Conservation (phyloP, 2,113 vertebrate genomes). For the Meleagris gallopavo region DNA sequence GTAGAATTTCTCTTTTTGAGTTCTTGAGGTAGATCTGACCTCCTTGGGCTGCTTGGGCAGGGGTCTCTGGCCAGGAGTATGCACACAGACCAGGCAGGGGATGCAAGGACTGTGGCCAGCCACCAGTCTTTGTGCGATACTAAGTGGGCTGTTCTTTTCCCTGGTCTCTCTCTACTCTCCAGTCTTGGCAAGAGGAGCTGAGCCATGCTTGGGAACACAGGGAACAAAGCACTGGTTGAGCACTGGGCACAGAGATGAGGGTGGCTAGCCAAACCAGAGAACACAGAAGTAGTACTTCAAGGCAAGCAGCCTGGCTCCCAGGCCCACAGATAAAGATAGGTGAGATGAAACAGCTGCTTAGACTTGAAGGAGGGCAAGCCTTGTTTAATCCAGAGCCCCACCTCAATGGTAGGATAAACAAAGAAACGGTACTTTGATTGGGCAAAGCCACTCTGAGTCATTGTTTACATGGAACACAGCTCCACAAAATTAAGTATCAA, state of each 20-base stretch:
- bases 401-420: constrained; percentile 1
- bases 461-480: background rate
- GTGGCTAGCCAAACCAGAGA: background rate
- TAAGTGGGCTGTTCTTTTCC: background rate
- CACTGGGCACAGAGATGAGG: fast-evolving
- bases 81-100: background rate
- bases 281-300: constrained; percentile 45
- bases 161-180: background rate
- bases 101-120: background rate
- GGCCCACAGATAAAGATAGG: background rate
- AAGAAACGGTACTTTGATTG: background rate
- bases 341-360: background rate
- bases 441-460: background rate
- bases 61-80: background rate
- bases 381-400: background rate
- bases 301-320: background rate
- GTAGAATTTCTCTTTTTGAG: background rate
- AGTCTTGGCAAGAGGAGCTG: constrained; percentile 29
- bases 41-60: background rate
- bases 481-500: constrained; percentile 8
- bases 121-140: constrained; percentile 15
- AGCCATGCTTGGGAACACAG: background rate
- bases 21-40: background rate
- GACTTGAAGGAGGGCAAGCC: background rate
- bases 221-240: background rate